These are phyloP conservation scores for Nymphalis urticae DNA, from an alignment of 2,888 invertebrate species.

Conservation along the genomic window DNA sequence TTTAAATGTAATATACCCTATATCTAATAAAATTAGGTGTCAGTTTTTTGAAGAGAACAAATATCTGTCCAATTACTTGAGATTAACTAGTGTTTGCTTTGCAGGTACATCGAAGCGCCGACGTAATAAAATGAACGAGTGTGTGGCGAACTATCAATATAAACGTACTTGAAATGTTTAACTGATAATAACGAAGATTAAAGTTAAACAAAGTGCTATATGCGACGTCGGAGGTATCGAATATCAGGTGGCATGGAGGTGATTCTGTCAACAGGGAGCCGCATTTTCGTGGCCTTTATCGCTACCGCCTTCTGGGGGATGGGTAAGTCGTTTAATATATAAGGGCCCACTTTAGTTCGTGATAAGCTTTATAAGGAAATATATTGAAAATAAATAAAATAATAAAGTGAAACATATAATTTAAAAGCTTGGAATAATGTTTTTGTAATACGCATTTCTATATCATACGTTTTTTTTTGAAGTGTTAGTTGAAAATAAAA, in stretches of 20 bases:
- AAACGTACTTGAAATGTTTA: constrained; percentile 35
- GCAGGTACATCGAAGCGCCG: constrained; percentile 52
- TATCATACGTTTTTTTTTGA: too few species aligned
- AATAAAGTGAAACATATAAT: too few species aligned
- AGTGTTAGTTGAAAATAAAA: too few species aligned
- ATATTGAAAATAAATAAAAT: too few species aligned
- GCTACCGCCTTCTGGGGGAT: constrained; percentile 75
- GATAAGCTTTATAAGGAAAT: too few species aligned
- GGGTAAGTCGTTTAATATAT: constrained; percentile 58
- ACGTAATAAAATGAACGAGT: constrained; percentile 56
- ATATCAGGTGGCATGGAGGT: constrained; percentile 69
- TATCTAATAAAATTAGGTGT: too few species aligned
- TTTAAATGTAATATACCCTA: too few species aligned
- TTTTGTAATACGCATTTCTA: too few species aligned
- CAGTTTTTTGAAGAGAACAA: neutral
- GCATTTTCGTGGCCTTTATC: constrained; percentile 74
- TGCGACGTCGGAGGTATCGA: constrained; percentile 44
- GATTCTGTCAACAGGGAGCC: constrained; percentile 64
- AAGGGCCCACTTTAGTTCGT: too few species aligned
- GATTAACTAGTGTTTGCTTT: constrained; percentile 44
- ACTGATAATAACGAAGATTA: constrained; percentile 40
- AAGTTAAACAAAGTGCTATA: constrained; percentile 45
- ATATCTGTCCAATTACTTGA: neutral
- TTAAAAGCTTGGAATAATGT: too few species aligned
- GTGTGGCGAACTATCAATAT: constrained; percentile 58